Percentiles rank a stretch among this genome's conserved stretches.
Evolutionary conservation across 92 coral and sea anemone genomes (phyloP).

Genomic region (Hydrozoanthus gracilis): DNA sequence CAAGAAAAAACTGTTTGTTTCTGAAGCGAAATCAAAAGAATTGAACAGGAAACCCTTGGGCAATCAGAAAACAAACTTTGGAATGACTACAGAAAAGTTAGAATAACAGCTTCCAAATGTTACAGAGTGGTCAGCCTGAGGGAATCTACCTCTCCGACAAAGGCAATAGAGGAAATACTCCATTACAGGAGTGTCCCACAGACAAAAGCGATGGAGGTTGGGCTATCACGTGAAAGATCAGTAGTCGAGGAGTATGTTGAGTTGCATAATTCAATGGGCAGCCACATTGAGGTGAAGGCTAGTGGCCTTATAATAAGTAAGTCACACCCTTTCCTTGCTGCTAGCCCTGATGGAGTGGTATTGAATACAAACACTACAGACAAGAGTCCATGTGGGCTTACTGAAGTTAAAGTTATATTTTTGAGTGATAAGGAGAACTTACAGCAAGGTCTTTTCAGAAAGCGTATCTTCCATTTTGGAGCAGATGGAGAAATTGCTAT

Average conservation of each 20-base stretch:
- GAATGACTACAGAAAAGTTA: conserved; percentile 50
- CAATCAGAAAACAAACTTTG: not conserved
- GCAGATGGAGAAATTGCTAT: too few relatives aligned
- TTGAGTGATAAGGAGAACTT: conserved; percentile 35
- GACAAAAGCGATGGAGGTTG: conserved; percentile 51
- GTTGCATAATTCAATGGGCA: not conserved
- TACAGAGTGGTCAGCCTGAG: conserved; percentile 54
- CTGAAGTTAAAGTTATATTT: conserved; percentile 41
- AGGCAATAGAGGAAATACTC: conserved; percentile 58
- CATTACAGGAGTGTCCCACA: conserved; percentile 42
- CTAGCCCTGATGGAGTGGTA: conserved; percentile 66
- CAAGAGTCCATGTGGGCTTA: conserved; percentile 37
- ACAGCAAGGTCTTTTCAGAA: conserved; percentile 49
- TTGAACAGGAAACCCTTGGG: too few relatives aligned
- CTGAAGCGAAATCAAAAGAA: too few relatives aligned
- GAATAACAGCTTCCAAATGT: conserved; percentile 68
- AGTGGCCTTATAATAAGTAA: conserved; percentile 61
- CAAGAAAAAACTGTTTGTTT: too few relatives aligned
- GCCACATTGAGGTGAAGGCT: conserved; percentile 42
- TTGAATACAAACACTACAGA: conserved; percentile 34
- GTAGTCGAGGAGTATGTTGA: conserved; percentile 42
- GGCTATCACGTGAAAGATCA: conserved; percentile 28
- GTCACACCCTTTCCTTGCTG: conserved; percentile 65
- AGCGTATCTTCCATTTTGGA: too few relatives aligned
- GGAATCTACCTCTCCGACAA: conserved; percentile 64